Evolutionary conservation across 1,140 invertebrate genomes (phyloP), one percentile per base, ranked within the genome.

Genomic region (Capitella teleta): DNA sequence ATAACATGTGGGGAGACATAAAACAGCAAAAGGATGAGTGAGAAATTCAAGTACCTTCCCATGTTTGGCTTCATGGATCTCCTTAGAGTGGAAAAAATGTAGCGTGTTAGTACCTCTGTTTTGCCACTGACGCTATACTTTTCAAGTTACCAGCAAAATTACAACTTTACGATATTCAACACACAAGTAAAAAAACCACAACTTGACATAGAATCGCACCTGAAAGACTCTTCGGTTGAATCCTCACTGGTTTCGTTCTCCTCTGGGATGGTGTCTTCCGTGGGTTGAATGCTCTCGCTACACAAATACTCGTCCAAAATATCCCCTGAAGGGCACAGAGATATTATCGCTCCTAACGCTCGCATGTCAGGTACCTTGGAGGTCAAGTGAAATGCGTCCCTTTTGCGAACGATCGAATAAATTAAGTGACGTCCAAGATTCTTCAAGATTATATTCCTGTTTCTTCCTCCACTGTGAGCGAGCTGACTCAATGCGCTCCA

Each of bases 341-440:
- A 37, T 5, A 37, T 37, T 21, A 37, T 21, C 8, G n/a, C 2
- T 6, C 21, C 2, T 37, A 19, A 37, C 36, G 16, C 16, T 6
- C 16, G 2, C 6, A 19, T 18, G 16, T n/a, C 21, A 37, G n/a
- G 2, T 40, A 69, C 70, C 67, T 56, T 62, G 61, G 52, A 69
- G 57, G 37, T 70, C 66, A 18, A 70, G 54, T 8, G 68, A 71
- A 12, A 72, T 47, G 18, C 70, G 55, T 5, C 70, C 70, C 26
- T 61, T 57, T 18, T 71, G 68, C 30, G 58, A 61, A 32, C 65
- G 57, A 53, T 68, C 65, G 59, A 72, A 72, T 48, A 63, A 57
- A n/a, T 57, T 61, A 21, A 72, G 57, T 6, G 68, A 71, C 5
- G 64, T 63, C 70, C 70, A 72, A 0, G 65, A 67, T 37, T 70